Base-by-base conservation (phyloP, 2,113 vertebrate genomes). In the Symphodus melops region DNA sequence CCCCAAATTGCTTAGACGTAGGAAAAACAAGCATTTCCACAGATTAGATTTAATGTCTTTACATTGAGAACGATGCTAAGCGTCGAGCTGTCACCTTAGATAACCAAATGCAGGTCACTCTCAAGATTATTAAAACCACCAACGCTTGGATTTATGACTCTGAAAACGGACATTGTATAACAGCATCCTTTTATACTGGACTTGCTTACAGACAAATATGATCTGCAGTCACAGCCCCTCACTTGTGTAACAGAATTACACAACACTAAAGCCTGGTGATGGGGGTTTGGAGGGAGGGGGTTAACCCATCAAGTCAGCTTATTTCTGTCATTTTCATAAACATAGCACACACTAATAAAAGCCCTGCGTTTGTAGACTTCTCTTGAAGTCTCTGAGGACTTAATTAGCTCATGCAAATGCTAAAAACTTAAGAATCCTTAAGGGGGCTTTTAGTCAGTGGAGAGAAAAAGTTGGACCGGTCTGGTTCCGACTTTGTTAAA, bases 181-280 rank as follows among this genome's bases (percentile, higher is more conserved):
- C 79, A 71, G 53, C 55, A 79, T 74, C 57, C 63, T 65, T 77
- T 79, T 53, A 61, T 68, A 72, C 63, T 44, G 61, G 71, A 57
- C 55, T 42, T 53, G 74, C 77, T 84, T 58, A 72, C 60, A 68
- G 65, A 79, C 68, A 65, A 66, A 84, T 42, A 68, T 57, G 60
- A 68, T 66, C 65, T 65, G 67, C 77, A 33, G 28, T 33, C 58
- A 81, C 62, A 72, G 66, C 53, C 55, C 52, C 46, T 69, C 1
- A 51, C 81, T 88, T 90, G 84, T 86, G 74, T 88, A 86, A 90
- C 76, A 77, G 49, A 86, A 73, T 86, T 85, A 86, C 76, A 86
- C 82, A 88, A 85, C 81, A 46, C 44, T 64, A 46, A 67, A 69
- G 69, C 53, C 62, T 70, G 67, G 20, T 72, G 48, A 9, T 64